These are phyloP conservation scores for Xenus cinereus DNA, from an alignment of 2,113 vertebrate genomes.

Conservation along the genomic window DNA sequence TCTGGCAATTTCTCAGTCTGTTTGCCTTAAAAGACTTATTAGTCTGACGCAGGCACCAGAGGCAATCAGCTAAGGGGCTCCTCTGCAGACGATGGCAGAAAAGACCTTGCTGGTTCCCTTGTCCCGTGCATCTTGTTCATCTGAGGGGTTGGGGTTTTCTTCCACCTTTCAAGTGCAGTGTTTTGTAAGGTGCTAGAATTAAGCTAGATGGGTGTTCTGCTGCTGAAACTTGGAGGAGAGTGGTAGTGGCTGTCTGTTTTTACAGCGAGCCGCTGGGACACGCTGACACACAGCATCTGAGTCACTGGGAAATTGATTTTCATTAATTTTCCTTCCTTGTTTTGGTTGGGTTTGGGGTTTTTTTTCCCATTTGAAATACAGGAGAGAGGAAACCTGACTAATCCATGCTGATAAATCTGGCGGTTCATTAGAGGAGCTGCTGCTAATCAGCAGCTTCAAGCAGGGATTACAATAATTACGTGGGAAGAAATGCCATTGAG, in stretches of 20 bases:
- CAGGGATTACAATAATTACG: neutral
- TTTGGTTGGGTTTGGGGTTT: neutral
- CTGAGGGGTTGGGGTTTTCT: neutral
- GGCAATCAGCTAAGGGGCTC: neutral
- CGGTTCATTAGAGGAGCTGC: neutral
- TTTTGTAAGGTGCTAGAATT: neutral
- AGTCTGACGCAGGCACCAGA: neutral
- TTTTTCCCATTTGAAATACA: neutral
- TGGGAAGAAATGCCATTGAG: neutral
- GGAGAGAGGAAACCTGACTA: neutral
- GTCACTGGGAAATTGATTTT: neutral
- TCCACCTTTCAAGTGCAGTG: neutral
- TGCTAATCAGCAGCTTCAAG: neutral
- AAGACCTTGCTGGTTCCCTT: neutral
- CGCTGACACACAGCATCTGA: neutral
- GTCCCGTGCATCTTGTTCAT: neutral
- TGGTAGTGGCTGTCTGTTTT: neutral
- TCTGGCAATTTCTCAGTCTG: slow-evolving; percentile 35
- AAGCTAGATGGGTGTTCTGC: neutral
- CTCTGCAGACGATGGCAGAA: neutral
- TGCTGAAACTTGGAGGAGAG: neutral
- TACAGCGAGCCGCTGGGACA: neutral
- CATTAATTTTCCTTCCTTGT: neutral
- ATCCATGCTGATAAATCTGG: neutral
- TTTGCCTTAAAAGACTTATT: slow-evolving; percentile 15